phyloP scores from a whole-genome alignment of 2,888 invertebrate genomes.

The Muschampia plurimacula region DNA sequence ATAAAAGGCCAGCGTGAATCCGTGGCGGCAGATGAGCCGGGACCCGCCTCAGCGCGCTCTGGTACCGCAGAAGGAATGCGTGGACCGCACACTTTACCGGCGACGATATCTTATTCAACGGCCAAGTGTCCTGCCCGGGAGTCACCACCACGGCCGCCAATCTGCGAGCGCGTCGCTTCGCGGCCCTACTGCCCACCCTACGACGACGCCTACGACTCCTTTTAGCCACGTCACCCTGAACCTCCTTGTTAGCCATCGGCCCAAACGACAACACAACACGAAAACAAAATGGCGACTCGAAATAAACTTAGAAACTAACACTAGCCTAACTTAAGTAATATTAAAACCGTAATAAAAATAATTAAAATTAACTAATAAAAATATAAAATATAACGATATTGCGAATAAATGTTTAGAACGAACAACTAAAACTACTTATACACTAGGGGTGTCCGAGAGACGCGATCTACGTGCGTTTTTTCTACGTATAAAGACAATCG shows the following conservation, averaged over 20 bases:
- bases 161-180: conserved; percentile 63
- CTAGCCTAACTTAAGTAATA: conserved; percentile 42
- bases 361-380: conserved; percentile 52
- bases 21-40: conserved; percentile 73
- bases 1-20: conserved; percentile 73
- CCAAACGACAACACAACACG: conserved; percentile 31
- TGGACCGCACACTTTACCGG: conserved; percentile 77
- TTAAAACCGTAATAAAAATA: conserved; percentile 41
- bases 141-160: conserved; percentile 48
- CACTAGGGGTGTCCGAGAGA: conserved; percentile 60
- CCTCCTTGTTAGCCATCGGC: conserved; percentile 67
- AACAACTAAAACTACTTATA: conserved; percentile 50
- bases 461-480: conserved; percentile 46
- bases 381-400: conserved; percentile 43
- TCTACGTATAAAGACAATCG: conserved; percentile 48
- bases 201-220: conserved; percentile 63
- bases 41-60: conserved; percentile 71
- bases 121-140: background rate
- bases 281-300: conserved; percentile 68
- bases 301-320: conserved; percentile 51
- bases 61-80: conserved; percentile 71
- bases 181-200: conserved; percentile 62
- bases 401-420: conserved; percentile 50
- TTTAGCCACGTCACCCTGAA: conserved; percentile 57
- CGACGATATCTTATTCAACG: conserved; percentile 48